Percentiles rank a stretch among this genome's conserved stretches.
These are phyloP conservation scores for Drosophila mayaguana DNA, from an alignment of 2,888 invertebrate genomes.

Conservation along the genomic window DNA sequence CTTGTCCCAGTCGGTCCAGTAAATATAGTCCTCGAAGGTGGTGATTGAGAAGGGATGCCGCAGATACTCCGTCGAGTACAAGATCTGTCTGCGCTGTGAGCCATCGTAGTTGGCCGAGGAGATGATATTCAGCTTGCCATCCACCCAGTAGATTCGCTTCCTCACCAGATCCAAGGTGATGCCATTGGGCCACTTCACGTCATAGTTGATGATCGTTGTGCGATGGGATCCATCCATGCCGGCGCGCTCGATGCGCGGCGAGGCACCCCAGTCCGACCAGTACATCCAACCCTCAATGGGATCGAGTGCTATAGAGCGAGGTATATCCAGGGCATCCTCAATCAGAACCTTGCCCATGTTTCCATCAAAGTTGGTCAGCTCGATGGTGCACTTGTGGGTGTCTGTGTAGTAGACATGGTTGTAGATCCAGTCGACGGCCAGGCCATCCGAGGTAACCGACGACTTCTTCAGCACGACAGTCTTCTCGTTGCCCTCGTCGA, in stretches of 20 bases:
- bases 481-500: constrained; percentile 95
- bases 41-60: constrained; percentile 98
- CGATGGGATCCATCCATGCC: constrained; percentile 98
- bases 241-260: constrained; percentile 96
- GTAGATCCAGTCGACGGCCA: constrained; percentile 99
- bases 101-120: constrained; percentile 96
- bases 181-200: constrained; percentile 98
- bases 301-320: constrained; percentile 96
- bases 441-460: constrained; percentile 95
- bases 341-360: constrained; percentile 95
- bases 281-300: constrained; percentile 98
- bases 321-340: constrained; percentile 94
- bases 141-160: constrained; percentile 97
- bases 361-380: constrained; percentile 95
- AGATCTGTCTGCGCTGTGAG: constrained; percentile 90
- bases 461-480: constrained; percentile 93
- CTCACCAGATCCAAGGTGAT: constrained; percentile 96
- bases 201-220: constrained; percentile 92
- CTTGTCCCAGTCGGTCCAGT: constrained; percentile 99
- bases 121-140: constrained; percentile 96
- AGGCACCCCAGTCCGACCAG: constrained; percentile 99
- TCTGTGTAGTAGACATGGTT: constrained; percentile 99
- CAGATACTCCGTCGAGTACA: constrained; percentile 91
- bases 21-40: constrained; percentile 98
- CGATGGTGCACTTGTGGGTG: constrained; percentile 96